Percentiles rank a stretch among this genome's conserved stretches.
phyloP scores from a whole-genome alignment of 2,888 invertebrate species.

The Melinopterus prodromus region DNA sequence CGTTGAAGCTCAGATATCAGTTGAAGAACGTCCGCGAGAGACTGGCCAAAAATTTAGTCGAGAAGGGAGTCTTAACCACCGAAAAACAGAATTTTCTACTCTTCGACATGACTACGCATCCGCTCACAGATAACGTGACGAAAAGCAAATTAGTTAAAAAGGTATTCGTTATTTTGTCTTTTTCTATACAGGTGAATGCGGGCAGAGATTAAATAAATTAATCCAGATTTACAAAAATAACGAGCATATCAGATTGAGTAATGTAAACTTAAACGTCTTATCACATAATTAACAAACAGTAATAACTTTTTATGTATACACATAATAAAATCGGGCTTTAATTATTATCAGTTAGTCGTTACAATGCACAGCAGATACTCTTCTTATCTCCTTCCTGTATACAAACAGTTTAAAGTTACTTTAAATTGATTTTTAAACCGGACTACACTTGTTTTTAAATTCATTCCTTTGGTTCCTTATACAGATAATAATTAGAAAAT shows the following conservation, averaged over 20 bases:
- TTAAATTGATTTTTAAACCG: background rate
- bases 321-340: background rate
- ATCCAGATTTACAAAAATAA: no score
- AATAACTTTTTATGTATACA: background rate
- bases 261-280: background rate
- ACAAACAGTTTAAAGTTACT: background rate
- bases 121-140: slow-evolving; percentile 92
- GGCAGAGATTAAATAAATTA: no score
- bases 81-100: slow-evolving; percentile 99
- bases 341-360: background rate
- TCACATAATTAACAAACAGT: background rate
- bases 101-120: slow-evolving; percentile 99
- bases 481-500: background rate
- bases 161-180: slow-evolving; percentile 61
- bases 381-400: background rate
- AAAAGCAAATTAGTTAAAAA: slow-evolving; percentile 98
- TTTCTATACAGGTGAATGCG: no score
- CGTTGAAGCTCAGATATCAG: slow-evolving; percentile 96
- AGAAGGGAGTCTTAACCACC: slow-evolving; percentile 98
- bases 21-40: slow-evolving; percentile 98
- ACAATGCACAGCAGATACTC: background rate
- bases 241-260: no score
- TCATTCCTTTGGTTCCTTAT: background rate
- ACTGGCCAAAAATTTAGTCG: slow-evolving; percentile 98
- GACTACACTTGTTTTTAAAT: background rate